Conservation (phyloP, 2,888 invertebrate species). For the Rotaria sp. region DNA sequence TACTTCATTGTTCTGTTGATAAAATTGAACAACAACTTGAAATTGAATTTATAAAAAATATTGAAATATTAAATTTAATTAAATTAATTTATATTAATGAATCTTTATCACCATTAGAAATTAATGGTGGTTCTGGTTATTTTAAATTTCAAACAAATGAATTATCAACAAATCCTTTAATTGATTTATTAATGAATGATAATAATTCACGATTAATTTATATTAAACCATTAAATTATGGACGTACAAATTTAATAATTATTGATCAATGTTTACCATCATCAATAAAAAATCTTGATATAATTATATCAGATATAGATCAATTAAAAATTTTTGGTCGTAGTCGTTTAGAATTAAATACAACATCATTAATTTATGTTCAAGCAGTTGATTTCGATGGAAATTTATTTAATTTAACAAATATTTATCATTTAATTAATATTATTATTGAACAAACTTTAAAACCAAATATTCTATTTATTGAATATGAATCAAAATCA, state of each 20-base stretch:
- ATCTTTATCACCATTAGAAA: neutral
- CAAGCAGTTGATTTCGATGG: neutral
- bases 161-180: neutral
- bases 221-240: neutral
- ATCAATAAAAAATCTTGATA: neutral
- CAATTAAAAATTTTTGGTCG: neutral
- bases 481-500: conserved; percentile 25
- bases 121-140: neutral
- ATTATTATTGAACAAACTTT: neutral
- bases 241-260: neutral
- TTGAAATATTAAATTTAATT: neutral
- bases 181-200: neutral
- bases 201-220: neutral
- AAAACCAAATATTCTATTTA: neutral
- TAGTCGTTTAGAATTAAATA: conserved; percentile 14
- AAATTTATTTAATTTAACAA: conserved; percentile 15
- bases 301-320: neutral
- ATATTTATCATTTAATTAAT: conserved; percentile 4
- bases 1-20: neutral
- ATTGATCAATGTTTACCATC: conserved; percentile 25
- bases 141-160: conserved; percentile 5
- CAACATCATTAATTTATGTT: neutral
- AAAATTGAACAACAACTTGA: conserved; percentile 10
- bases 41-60: neutral
- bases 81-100: conserved; percentile 15